Conservation (phyloP, 2,888 invertebrate genomes). For the Lepidochitona cinerea region DNA sequence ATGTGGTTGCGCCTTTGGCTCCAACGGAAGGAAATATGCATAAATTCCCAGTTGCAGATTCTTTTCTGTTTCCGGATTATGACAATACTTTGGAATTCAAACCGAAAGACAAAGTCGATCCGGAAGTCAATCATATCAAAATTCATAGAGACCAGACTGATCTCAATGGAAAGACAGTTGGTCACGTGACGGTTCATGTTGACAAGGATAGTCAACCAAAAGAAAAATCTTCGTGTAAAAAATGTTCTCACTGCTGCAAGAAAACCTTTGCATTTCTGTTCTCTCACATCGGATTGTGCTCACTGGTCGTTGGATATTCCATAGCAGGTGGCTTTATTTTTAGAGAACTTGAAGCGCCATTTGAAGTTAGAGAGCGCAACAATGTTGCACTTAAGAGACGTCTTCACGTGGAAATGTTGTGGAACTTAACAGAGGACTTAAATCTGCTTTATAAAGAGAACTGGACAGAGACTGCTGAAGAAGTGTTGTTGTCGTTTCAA, state of each 20-base stretch:
- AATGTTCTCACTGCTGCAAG: constrained; percentile 50
- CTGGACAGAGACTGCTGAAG: constrained; percentile 89
- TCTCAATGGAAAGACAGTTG: background rate
- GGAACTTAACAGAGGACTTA: constrained; percentile 89
- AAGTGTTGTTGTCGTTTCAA: constrained; percentile 85
- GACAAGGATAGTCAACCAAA: background rate
- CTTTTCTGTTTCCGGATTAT: background rate
- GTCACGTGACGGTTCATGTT: background rate
- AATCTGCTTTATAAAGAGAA: constrained; percentile 88
- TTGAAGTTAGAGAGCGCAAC: constrained; percentile 45
- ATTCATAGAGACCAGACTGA: background rate
- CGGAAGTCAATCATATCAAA: background rate
- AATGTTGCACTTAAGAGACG: constrained; percentile 33
- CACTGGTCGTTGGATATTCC: constrained; percentile 90
- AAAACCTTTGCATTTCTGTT: constrained; percentile 92
- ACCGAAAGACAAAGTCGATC: background rate
- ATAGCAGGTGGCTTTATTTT: constrained; percentile 94
- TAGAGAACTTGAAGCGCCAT: constrained; percentile 78
- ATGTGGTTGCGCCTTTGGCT: too few relatives aligned
- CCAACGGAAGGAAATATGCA: background rate
- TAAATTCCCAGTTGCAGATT: background rate
- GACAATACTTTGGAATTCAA: background rate
- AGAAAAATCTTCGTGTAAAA: background rate
- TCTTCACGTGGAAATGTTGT: constrained; percentile 73
- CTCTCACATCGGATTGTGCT: constrained; percentile 95